Base-by-base conservation (phyloP, 2,888 invertebrate genomes). In the Heteromurus nitidus region DNA sequence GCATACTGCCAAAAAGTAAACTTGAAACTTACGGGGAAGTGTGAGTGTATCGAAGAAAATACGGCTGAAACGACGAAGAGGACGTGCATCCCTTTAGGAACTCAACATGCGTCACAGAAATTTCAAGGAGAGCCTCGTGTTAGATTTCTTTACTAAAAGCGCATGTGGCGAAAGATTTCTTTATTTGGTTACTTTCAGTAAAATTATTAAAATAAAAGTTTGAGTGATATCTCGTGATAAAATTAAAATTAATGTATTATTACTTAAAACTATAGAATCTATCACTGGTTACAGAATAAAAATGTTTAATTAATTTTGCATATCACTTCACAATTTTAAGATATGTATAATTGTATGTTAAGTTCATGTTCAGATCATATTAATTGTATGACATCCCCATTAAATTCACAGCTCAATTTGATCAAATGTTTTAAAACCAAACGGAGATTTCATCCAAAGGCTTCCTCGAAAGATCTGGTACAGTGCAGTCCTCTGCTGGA, bases 381-480 rank as follows among this genome's bases (percentile, higher is more conserved):
- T n/a, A n/a, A n/a, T n/a, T n/a, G n/a, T n/a, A n/a, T n/a, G n/a
- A n/a, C n/a, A n/a, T n/a, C n/a, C n/a, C n/a, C n/a, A n/a, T n/a
- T n/a, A n/a, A n/a, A n/a, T n/a, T n/a, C n/a, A n/a, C n/a, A n/a
- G n/a, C n/a, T n/a, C n/a, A n/a, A n/a, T n/a, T n/a, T n/a, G n/a
- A n/a, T n/a, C n/a, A n/a, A n/a, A n/a, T 50, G 50, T 50, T 50
- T 18, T n/a, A 18, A 50, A 70, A 68, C 82, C 82, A 84, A 22
- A 76, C 82, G 16, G 76, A 80, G 83, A 96, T 95, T 60, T 96
- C 93, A 0, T 93, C 90, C 13, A 96, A 89, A 0, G 90, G 86
- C 89, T 96, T 96, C 58, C 96, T 90, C 30, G 91, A 88, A 20
- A 97, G 90, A 87, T 93, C 93, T 0, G 96, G 96, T 0, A 97